A percentile compares a stretch with the other conserved stretches of the same genome.
phyloP scores from a whole-genome alignment of 2,113 vertebrate genomes.

The Psettodes erumei region DNA sequence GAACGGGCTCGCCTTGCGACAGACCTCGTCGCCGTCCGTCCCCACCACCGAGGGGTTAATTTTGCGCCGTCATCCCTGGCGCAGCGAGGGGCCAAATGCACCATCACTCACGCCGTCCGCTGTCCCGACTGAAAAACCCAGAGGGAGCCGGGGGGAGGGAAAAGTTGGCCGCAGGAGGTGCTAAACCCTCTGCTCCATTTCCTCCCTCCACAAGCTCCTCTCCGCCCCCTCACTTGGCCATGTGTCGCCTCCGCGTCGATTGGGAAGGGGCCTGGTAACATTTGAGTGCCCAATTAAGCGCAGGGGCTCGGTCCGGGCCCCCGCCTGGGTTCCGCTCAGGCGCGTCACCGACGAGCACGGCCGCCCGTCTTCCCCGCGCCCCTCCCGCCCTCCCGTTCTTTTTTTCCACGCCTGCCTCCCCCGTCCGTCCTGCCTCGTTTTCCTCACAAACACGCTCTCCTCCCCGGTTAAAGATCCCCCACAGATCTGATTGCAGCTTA shows the following conservation, averaged over 20 bases:
- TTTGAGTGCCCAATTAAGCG: conserved; percentile 85
- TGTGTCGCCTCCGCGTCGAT: conserved; percentile 78
- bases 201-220: conserved; percentile 76
- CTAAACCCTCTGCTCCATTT: conserved; percentile 84
- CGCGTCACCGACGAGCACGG: conserved; percentile 70
- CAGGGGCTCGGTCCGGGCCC: conserved; percentile 68
- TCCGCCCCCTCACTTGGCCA: conserved; percentile 73
- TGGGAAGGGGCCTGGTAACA: conserved; percentile 78
- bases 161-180: conserved; percentile 79
- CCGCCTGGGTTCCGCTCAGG: conserved; percentile 73
- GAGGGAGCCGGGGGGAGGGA: conserved; percentile 62
- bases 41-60: conserved; percentile 70
- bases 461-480: conserved; percentile 74
- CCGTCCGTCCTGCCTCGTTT: conserved; percentile 68
- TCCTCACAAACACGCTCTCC: conserved; percentile 68
- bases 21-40: conserved; percentile 37
- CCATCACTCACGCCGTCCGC: conserved; percentile 61
- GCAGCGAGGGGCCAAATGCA: conserved; percentile 64
- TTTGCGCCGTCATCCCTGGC: conserved; percentile 76
- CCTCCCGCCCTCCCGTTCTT: conserved; percentile 58
- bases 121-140: conserved; percentile 56
- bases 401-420: conserved; percentile 73
- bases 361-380: conserved; percentile 55
- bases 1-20: not conserved
- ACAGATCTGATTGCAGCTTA: conserved; percentile 78